A percentile compares a stretch with the other conserved stretches of the same genome.
These are phyloP conservation scores for Apis mellifera DNA, from an alignment of 1,140 invertebrate genomes.

Conservation along the genomic window Amel_HAv3.1 CM009938.2:1023001-1023500, in stretches of 20 bases:
- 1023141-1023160: too few species aligned
- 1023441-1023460: conserved; percentile 33
- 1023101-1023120: too few species aligned
- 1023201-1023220: background rate
- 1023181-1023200: background rate
- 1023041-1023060: too few species aligned
- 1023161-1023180: background rate
- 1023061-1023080: too few species aligned
- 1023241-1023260: conserved; percentile 43
- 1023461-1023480: background rate
- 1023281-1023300: background rate
- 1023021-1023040: too few species aligned
- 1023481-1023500: background rate
- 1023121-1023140: too few species aligned
- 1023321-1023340: conserved; percentile 58
- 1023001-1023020: too few species aligned
- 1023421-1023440: conserved; percentile 71
- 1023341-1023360: conserved; percentile 64
- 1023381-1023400: conserved; percentile 75
- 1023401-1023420: conserved; percentile 68
- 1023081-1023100: too few species aligned
- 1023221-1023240: conserved; percentile 48
- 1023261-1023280: conserved; percentile 7
- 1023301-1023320: background rate
- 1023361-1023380: conserved; percentile 76